A percentile compares a stretch with the other conserved stretches of the same genome.
phyloP scores from a whole-genome alignment of 2,113 vertebrate genomes.

The Alexandromys fortis region DNA sequence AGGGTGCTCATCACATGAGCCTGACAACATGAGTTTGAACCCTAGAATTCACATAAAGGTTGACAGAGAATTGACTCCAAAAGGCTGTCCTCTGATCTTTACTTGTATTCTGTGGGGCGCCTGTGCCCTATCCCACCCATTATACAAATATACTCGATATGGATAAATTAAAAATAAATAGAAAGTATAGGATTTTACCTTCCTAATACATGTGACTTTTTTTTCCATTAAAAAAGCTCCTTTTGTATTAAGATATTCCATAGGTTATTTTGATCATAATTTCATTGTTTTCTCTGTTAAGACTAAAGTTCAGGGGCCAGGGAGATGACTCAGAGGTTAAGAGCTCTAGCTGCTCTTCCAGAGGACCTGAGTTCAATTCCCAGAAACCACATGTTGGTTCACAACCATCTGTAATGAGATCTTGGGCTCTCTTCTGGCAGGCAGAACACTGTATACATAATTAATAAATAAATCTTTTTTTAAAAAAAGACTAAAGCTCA shows the following conservation, averaged over 20 bases:
- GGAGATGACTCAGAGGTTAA: no score
- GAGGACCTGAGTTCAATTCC: no score
- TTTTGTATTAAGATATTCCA: neutral
- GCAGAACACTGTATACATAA: no score
- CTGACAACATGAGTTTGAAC: neutral
- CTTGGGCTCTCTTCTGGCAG: no score
- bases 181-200: neutral
- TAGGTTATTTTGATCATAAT: neutral
- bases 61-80: neutral
- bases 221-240: neutral
- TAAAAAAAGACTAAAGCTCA: no score
- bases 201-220: neutral
- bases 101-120: neutral
- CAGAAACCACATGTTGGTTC: no score
- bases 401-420: no score
- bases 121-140: neutral
- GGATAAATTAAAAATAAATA: neutral
- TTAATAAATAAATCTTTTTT: no score
- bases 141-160: neutral
- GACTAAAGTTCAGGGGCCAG: conserved; percentile 44
- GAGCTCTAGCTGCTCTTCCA: no score
- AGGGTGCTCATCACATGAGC: neutral
- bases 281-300: neutral
- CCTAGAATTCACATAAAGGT: neutral
- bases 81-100: neutral